These are phyloP conservation scores for Eilema caniola DNA, from an alignment of 2,888 invertebrate genomes.

Conservation along the genomic window DNA sequence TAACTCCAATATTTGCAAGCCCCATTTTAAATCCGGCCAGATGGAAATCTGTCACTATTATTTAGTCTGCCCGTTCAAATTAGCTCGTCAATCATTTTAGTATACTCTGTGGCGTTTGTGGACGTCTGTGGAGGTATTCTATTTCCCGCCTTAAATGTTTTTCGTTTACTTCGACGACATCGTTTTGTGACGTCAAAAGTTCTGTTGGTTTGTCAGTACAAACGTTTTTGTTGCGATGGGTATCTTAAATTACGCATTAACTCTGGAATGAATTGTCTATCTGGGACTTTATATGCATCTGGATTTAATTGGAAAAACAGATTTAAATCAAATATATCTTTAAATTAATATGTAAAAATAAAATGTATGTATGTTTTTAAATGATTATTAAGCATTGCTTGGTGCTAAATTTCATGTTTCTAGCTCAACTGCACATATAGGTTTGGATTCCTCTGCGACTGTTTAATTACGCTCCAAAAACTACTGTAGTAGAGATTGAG, in stretches of 20 bases:
- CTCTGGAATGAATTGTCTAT: background rate
- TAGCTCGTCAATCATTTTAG: constrained; percentile 27
- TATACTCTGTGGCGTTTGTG: background rate
- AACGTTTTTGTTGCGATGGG: background rate
- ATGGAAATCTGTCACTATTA: constrained; percentile 21
- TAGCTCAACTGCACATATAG: no score
- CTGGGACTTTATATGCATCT: background rate
- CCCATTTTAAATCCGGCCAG: constrained; percentile 17
- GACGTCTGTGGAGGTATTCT: constrained; percentile 26
- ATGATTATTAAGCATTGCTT: no score
- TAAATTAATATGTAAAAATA: no score
- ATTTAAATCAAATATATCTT: no score
- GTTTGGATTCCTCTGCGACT: no score
- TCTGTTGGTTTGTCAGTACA: background rate
- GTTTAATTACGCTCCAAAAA: no score
- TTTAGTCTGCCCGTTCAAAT: constrained; percentile 27
- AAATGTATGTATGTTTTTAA: no score
- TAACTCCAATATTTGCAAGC: constrained; percentile 14
- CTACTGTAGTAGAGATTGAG: no score
- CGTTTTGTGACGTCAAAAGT: constrained; percentile 7
- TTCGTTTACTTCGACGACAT: constrained; percentile 23
- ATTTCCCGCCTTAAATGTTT: constrained; percentile 35
- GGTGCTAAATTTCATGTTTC: no score
- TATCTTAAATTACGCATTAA: background rate
- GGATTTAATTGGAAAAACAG: no score